phyloP scores from a whole-genome alignment of 2,797 vertebrate species.

The Pogoniulus pusillus region DNA sequence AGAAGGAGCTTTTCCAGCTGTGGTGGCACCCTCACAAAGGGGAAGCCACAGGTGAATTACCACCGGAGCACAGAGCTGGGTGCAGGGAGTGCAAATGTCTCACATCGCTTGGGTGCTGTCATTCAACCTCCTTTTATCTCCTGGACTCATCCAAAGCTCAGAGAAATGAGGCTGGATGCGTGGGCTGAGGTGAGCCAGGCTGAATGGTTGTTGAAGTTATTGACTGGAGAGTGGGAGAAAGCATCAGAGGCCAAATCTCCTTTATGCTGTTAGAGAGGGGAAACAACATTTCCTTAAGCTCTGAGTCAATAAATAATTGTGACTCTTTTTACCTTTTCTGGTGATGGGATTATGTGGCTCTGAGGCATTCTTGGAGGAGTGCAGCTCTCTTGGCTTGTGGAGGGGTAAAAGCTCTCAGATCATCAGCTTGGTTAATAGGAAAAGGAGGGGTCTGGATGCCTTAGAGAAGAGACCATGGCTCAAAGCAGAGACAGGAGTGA shows the following conservation, averaged over 20 bases:
- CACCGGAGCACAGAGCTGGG: not conserved
- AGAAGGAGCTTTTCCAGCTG: not conserved
- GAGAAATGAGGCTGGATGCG: not conserved
- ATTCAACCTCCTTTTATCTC: not conserved
- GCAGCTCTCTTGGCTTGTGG: not conserved
- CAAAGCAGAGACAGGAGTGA: not conserved
- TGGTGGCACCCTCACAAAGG: accelerated
- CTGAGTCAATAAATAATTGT: not conserved
- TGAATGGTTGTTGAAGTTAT: conserved; percentile 14
- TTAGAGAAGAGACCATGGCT: not conserved
- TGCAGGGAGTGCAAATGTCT: not conserved
- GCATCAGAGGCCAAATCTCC: not conserved
- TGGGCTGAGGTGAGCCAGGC: not conserved
- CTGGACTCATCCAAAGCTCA: not conserved
- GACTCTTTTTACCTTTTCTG: not conserved
- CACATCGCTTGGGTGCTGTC: not conserved
- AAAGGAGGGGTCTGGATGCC: not conserved
- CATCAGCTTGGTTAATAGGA: not conserved
- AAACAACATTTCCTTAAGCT: conserved; percentile 34
- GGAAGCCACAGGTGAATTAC: not conserved
- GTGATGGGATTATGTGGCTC: not conserved
- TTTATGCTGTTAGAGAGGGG: not conserved
- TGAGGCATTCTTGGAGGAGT: not conserved
- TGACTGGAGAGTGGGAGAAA: conserved; percentile 34
- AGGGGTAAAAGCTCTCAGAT: not conserved